Evolutionary conservation across 2,113 vertebrate genomes (phyloP), one percentile per base, ranked within the genome.

Genomic region (Malurus alboscapulatus): DNA sequence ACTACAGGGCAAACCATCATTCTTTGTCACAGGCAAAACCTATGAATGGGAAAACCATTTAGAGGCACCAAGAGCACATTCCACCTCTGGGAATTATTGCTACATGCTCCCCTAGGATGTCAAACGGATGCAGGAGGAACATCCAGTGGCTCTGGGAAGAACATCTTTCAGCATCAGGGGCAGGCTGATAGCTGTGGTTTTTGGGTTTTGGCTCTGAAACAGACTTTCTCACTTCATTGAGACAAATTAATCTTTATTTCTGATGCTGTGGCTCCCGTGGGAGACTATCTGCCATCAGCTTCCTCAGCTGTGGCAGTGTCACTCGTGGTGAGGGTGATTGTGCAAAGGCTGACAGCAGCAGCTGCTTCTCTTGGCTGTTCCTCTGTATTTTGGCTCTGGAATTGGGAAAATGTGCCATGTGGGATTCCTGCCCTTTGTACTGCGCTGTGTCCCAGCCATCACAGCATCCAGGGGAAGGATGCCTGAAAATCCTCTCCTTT

Each of bases 31-130:
- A 83, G 68, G 85, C 61, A 86, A 96, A 96, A 92, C 61, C 63
- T 63, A 78, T 86, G 90, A 86, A 95, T 93, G 92, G 68, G 90
- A 95, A 95, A 95, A 94, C 88, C 78, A 92, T 76, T 95, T 59
- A 88, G 47, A 89, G 67, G 78, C 76, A 90, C 87, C 78, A 80
- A 62, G 78, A 94, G 85, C 75, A 93, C 68, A 73, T 92, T 96
- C 92, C 91, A 91, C 87, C 78, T 95, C 78, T 74, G 93, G 89
- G 89, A 94, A 88, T 92, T 85, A 89, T 48, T 76, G 82, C 74
- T 77, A 63, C 89, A 80, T 12, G 63, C 36, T 58, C 75, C 87
- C 74, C 58, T 44, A 85, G 48, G 74, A 94, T 92, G 91, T 87
- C 69, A 95, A 87, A 85, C n/a, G 75, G 77, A 85, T 69, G 91